Conservation (phyloP, 2,113 vertebrate species). For the Corynorhinus townsendii region DNA sequence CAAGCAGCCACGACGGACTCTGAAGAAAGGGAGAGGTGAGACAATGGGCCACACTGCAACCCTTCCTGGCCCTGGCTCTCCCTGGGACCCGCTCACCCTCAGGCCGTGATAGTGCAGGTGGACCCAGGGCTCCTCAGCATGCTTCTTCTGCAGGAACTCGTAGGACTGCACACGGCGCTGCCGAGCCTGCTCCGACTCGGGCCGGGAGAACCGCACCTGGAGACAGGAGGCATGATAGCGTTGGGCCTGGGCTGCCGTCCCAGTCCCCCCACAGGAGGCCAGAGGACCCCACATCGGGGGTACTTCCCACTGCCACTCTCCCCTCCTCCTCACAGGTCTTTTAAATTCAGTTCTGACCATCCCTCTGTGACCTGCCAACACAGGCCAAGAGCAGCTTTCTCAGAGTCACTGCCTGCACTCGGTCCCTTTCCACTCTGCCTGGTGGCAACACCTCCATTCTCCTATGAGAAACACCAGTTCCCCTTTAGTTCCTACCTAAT, state of each 20-base stretch:
- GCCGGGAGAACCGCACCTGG: slow-evolving; percentile 97
- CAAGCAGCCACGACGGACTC: not conserved
- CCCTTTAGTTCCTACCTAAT: not conserved
- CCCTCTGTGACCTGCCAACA: not conserved
- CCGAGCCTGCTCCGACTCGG: slow-evolving; percentile 94
- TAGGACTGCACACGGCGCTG: slow-evolving; percentile 95
- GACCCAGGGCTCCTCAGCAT: slow-evolving; percentile 96
- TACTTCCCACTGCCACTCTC: not conserved
- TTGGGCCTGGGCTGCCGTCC: not conserved
- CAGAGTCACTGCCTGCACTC: not conserved
- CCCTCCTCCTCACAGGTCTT: not conserved
- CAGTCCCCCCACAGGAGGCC: not conserved
- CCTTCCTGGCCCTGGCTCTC: not conserved
- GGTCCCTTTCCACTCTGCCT: not conserved
- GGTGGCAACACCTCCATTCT: not conserved
- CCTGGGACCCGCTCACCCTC: slow-evolving; percentile 77
- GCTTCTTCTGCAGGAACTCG: slow-evolving; percentile 97
- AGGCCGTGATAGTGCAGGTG: slow-evolving; percentile 90
- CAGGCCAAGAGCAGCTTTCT: not conserved
- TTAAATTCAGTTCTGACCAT: not conserved
- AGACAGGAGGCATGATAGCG: not conserved
- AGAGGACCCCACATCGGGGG: too few species aligned
- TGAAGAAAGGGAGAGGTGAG: not conserved
- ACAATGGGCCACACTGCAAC: rapidly evolving
- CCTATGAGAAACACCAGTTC: not conserved